phyloP scores from a whole-genome alignment of 1,140 invertebrate genomes.

The Olivierus martensii region DNA sequence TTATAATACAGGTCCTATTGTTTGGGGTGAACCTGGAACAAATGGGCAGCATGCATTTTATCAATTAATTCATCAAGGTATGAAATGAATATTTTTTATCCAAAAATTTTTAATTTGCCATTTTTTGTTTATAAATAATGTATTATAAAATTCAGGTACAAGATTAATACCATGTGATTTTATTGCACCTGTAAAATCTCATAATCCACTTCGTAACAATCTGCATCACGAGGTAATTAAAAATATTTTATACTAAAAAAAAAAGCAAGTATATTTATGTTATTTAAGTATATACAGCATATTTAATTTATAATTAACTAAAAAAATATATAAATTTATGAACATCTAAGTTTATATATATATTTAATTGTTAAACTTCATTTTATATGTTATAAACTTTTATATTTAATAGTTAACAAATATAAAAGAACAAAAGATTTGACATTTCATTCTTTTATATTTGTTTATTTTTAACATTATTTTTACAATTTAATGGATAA shows the following conservation, averaged over 20 bases:
- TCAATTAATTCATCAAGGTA: conserved; percentile 84
- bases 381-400: no score
- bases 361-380: no score
- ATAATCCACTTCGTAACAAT: conserved; percentile 74
- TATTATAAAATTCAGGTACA: conserved; percentile 33
- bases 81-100: background rate
- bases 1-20: conserved; percentile 79
- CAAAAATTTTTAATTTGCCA: background rate
- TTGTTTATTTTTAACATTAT: no score
- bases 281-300: no score
- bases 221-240: conserved; percentile 47
- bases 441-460: no score
- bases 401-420: no score
- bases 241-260: background rate
- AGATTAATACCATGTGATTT: conserved; percentile 94
- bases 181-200: conserved; percentile 80
- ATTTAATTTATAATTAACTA: no score
- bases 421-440: no score
- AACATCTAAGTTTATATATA: no score
- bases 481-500: no score
- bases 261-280: background rate
- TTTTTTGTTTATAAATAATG: background rate
- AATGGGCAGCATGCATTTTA: conserved; percentile 99
- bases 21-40: conserved; percentile 96
- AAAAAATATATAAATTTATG: no score